phyloP scores from a whole-genome alignment of 2,113 vertebrate genomes.

The Hippopotamus amphibius region DNA sequence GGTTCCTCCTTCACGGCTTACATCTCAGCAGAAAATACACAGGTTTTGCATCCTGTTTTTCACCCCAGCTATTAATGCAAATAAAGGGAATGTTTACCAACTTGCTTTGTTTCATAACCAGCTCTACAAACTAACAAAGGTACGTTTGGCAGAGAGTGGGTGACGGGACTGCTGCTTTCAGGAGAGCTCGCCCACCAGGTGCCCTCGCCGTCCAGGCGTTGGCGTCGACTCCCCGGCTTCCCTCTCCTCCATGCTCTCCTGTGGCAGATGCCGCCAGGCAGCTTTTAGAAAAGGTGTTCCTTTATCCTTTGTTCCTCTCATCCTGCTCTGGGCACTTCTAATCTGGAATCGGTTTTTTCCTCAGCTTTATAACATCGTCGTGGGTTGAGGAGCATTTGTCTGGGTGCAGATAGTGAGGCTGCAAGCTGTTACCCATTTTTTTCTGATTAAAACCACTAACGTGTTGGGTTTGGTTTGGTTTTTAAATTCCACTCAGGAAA shows the following conservation, averaged over 20 bases:
- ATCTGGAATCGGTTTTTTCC: background rate
- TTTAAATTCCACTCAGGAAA: constrained; percentile 30
- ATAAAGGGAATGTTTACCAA: background rate
- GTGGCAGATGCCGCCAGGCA: background rate
- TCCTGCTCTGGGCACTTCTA: background rate
- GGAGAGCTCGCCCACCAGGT: background rate
- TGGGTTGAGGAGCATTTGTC: constrained; percentile 47
- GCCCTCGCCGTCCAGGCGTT: background rate
- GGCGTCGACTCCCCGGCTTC: background rate
- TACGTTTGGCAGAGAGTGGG: background rate
- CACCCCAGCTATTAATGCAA: background rate
- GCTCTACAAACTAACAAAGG: background rate
- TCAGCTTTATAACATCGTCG: constrained; percentile 45
- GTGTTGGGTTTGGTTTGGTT: background rate
- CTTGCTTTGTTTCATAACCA: constrained; percentile 45
- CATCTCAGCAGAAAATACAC: background rate
- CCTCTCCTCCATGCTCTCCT: background rate
- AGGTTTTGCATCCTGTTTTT: background rate
- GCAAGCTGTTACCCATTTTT: constrained; percentile 32
- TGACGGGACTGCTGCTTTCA: background rate
- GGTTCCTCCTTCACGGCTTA: background rate
- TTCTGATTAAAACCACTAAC: constrained; percentile 48
- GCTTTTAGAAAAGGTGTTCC: background rate
- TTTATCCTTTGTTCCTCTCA: background rate
- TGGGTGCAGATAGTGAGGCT: constrained; percentile 19